Conservation (phyloP, 1,140 invertebrate species). For the Cydia fagiglandana region DNA sequence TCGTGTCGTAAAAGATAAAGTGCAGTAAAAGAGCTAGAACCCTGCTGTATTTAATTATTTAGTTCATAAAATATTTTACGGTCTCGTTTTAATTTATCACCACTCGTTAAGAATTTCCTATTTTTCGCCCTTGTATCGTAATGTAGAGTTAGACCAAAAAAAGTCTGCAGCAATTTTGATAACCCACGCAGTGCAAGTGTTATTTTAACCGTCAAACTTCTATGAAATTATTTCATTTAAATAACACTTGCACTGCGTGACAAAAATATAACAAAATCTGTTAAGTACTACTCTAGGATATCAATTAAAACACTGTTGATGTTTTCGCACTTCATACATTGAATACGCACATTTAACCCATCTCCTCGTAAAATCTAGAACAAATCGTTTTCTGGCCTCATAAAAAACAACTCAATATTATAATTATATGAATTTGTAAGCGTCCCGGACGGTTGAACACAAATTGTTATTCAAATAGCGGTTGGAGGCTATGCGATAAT, state of each 20-base stretch:
- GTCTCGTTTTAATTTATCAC: too few relatives aligned
- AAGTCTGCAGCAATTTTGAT: too few relatives aligned
- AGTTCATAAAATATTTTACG: too few relatives aligned
- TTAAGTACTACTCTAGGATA: not conserved
- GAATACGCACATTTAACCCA: not conserved
- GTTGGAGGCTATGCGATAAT: slow-evolving; percentile 9
- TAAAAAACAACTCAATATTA: slow-evolving; percentile 15
- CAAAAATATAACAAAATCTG: too few relatives aligned
- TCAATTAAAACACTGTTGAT: not conserved
- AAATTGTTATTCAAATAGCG: slow-evolving; percentile 16
- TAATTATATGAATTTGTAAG: slow-evolving; percentile 21
- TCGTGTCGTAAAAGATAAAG: not conserved
- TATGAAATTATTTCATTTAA: too few relatives aligned
- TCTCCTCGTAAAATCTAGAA: slow-evolving; percentile 7
- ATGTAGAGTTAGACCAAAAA: too few relatives aligned
- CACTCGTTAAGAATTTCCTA: too few relatives aligned
- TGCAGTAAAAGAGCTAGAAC: not conserved
- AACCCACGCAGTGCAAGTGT: too few relatives aligned
- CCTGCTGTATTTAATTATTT: too few relatives aligned
- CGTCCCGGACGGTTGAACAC: slow-evolving; percentile 17
- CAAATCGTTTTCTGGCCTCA: slow-evolving; percentile 16
- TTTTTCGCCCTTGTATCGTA: too few relatives aligned
- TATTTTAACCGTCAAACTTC: too few relatives aligned
- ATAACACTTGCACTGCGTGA: too few relatives aligned
- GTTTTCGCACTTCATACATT: not conserved